Evolutionary conservation across 2,797 vertebrate species (phyloP).

Genomic region (Stomatorhinus walkeri): DNA sequence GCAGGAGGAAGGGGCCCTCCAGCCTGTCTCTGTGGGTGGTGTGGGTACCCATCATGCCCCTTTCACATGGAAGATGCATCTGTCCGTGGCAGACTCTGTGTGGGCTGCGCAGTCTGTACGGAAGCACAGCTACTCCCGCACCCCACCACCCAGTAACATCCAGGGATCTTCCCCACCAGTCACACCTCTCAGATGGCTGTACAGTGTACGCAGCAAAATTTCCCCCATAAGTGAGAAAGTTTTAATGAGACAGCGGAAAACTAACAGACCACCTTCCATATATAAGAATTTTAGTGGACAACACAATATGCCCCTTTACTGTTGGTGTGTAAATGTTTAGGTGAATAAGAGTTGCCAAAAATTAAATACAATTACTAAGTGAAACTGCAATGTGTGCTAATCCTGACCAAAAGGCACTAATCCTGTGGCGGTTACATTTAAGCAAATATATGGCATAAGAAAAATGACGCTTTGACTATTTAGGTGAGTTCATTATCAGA

Average conservation of each 20-base stretch:
- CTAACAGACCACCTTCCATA: neutral
- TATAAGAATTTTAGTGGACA: neutral
- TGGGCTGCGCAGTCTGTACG: neutral
- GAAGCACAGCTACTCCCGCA: neutral
- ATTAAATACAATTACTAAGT: neutral
- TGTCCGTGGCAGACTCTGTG: neutral
- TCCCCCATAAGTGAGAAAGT: neutral
- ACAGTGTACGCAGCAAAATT: neutral
- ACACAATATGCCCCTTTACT: neutral
- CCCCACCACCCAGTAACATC: neutral
- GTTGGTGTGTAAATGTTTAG: neutral
- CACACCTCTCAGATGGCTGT: neutral
- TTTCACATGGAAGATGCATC: neutral
- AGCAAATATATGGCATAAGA: neutral
- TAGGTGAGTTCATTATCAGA: neutral
- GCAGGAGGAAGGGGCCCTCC: neutral
- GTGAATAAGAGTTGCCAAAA: neutral
- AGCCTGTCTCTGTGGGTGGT: neutral
- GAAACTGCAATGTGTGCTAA: neutral
- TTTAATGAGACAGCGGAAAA: neutral
- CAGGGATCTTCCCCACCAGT: neutral
- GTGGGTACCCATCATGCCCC: neutral
- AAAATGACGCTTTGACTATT: neutral
- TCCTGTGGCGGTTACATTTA: neutral
- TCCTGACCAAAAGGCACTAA: neutral